These are phyloP conservation scores for Crotalus helleri DNA, from an alignment of 2,113 vertebrate species.

Conservation along the genomic window DNA sequence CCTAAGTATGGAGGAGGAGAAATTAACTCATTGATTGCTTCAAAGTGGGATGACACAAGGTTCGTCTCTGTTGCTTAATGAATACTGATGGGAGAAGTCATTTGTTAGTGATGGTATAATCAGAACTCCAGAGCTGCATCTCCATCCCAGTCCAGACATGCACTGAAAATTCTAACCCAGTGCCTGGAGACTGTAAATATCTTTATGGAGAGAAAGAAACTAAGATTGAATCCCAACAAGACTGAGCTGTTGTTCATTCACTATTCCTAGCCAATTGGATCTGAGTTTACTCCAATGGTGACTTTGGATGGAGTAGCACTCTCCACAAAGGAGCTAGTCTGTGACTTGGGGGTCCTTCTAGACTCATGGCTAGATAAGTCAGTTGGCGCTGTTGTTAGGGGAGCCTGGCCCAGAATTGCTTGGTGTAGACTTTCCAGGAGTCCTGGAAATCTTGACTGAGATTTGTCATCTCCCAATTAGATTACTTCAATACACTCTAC, in stretches of 20 bases:
- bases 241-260: neutral
- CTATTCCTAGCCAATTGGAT: neutral
- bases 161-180: neutral
- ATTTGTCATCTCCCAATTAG: neutral
- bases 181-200: neutral
- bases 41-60: neutral
- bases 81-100: neutral
- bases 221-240: neutral
- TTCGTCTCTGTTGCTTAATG: neutral
- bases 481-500: neutral
- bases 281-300: neutral
- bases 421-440: neutral
- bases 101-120: neutral
- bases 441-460: neutral
- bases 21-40: neutral
- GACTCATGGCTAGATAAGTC: neutral
- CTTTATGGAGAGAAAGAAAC: neutral
- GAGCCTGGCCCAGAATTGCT: neutral
- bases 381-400: neutral
- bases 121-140: neutral
- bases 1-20: neutral
- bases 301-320: neutral
- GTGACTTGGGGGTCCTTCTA: neutral
- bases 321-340: neutral
- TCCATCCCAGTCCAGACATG: neutral